phyloP scores from a whole-genome alignment of 2,888 invertebrate genomes.

The Cheilosia vernalis region DNA sequence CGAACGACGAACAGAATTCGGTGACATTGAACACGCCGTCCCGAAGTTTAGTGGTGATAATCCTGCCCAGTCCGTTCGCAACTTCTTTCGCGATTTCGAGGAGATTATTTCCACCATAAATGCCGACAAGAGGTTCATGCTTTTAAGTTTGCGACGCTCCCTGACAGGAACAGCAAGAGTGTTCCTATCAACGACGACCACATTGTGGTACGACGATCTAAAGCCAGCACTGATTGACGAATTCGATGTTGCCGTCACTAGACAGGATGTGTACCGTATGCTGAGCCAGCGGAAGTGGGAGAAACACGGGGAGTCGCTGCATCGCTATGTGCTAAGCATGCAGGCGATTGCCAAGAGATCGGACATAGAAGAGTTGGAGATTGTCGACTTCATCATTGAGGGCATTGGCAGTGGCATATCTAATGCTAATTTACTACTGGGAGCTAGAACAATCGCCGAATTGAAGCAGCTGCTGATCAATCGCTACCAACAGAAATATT shows the following conservation, averaged over 20 bases:
- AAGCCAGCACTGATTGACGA: conserved; percentile 34
- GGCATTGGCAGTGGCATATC: not conserved
- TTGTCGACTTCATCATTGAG: not conserved
- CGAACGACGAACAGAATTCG: not conserved
- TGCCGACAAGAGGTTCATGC: too few relatives aligned
- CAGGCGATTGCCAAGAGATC: conserved; percentile 26
- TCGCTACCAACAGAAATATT: conserved; percentile 29
- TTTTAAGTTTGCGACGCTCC: too few relatives aligned
- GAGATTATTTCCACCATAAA: conserved; percentile 9
- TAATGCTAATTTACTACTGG: conserved; percentile 22
- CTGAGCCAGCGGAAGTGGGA: conserved; percentile 15
- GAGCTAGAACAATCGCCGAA: conserved; percentile 22
- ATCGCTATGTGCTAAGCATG: conserved; percentile 27
- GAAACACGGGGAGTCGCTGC: conserved; percentile 27
- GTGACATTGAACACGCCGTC: conserved; percentile 15
- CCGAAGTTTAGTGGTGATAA: conserved; percentile 32
- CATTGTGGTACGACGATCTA: not conserved
- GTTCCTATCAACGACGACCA: not conserved
- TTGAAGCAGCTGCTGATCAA: conserved; percentile 18
- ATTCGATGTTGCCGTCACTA: conserved; percentile 31
- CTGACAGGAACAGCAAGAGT: too few relatives aligned
- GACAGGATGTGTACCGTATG: conserved; percentile 49
- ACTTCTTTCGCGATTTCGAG: conserved; percentile 37
- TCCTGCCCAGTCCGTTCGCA: conserved; percentile 10
- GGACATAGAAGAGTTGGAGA: conserved; percentile 14